Conservation (phyloP, 2,888 invertebrate species). For the Formica aserva region DNA sequence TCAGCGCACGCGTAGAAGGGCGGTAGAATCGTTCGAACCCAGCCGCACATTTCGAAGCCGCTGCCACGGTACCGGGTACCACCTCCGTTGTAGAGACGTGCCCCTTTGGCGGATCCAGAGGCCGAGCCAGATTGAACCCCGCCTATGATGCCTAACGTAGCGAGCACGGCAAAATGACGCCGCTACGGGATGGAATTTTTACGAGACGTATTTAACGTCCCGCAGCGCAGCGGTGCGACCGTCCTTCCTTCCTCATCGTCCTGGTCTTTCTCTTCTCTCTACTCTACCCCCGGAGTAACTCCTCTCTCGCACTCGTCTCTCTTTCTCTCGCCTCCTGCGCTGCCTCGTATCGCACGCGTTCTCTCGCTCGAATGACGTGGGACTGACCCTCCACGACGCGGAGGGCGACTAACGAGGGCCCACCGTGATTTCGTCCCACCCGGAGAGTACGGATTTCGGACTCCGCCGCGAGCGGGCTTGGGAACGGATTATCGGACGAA, state of each 20-base stretch:
- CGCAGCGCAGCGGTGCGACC: constrained; percentile 64
- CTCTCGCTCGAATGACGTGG: constrained; percentile 58
- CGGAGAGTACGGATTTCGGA: constrained; percentile 60
- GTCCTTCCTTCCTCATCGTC: constrained; percentile 58
- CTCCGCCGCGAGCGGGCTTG: constrained; percentile 54
- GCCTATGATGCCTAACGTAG: constrained; percentile 67
- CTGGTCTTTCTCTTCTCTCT: constrained; percentile 46
- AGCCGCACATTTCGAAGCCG: constrained; percentile 17
- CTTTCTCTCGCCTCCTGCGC: constrained; percentile 9
- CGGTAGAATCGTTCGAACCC: constrained; percentile 55
- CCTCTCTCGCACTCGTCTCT: constrained; percentile 44
- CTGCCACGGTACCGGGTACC: constrained; percentile 49
- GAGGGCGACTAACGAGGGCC: constrained; percentile 72
- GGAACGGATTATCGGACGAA: constrained; percentile 40
- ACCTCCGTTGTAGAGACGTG: constrained; percentile 85
- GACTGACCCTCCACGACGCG: constrained; percentile 74
- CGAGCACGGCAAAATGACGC: constrained; percentile 81
- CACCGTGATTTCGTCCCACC: constrained; percentile 73
- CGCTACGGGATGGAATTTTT: constrained; percentile 82
- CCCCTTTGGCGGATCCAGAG: constrained; percentile 73
- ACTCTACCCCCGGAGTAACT: constrained; percentile 33
- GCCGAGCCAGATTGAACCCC: constrained; percentile 57
- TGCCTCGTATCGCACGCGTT: constrained; percentile 10
- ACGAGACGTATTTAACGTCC: constrained; percentile 85
- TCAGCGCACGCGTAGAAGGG: constrained; percentile 74